A percentile compares a stretch with the other conserved stretches of the same genome.
These are phyloP conservation scores for Panzeria rudis DNA, from an alignment of 2,888 invertebrate genomes.

Conservation along the genomic window DNA sequence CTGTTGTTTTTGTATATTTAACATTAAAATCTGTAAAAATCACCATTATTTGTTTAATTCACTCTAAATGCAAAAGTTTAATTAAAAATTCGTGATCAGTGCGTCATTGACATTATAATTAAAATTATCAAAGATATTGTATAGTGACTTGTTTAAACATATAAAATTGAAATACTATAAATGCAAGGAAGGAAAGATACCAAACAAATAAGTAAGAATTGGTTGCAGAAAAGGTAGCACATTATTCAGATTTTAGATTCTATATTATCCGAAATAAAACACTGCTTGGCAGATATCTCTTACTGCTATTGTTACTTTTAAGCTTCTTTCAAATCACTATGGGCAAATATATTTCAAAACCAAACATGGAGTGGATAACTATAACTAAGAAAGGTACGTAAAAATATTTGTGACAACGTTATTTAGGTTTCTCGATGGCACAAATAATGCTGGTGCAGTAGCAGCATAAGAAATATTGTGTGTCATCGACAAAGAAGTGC, in stretches of 20 bases:
- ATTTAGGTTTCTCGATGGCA: no score
- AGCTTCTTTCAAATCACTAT: no score
- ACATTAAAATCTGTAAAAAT: slow-evolving; percentile 22
- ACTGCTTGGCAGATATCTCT: slow-evolving; percentile 40
- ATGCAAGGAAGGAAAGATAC: not conserved
- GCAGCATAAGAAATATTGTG: no score
- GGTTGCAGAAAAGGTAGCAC: slow-evolving; percentile 35
- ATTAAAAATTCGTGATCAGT: slow-evolving; percentile 74
- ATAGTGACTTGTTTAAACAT: slow-evolving; percentile 32
- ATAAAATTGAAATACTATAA: slow-evolving; percentile 8
- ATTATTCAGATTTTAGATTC: not conserved
- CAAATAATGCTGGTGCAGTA: no score
- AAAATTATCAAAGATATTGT: slow-evolving; percentile 68
- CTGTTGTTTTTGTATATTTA: slow-evolving; percentile 8
- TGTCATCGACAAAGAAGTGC: no score
- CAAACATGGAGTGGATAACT: no score
- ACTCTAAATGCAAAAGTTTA: slow-evolving; percentile 71
- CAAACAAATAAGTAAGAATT: slow-evolving; percentile 51
- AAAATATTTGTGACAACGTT: no score
- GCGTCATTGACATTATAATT: slow-evolving; percentile 74
- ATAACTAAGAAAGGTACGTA: no score
- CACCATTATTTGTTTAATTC: slow-evolving; percentile 47
- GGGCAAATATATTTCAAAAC: no score
- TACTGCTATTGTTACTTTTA: no score
- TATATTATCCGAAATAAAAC: not conserved